phyloP scores from a whole-genome alignment of 2,888 invertebrate genomes.

The Agrenia bidenticulata region DNA sequence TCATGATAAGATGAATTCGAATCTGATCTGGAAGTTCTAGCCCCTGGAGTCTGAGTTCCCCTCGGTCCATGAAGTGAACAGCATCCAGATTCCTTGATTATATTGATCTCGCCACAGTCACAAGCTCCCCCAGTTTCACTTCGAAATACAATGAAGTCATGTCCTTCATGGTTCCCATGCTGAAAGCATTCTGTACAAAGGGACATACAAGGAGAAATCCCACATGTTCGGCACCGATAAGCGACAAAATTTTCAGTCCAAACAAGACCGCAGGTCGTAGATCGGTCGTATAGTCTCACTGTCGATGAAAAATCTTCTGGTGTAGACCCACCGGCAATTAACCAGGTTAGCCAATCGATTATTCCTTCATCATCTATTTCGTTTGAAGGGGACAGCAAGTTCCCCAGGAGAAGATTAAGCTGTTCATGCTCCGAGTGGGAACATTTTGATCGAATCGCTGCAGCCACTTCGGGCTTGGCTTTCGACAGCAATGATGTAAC shows the following conservation, averaged over 20 bases:
- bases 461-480: conserved; percentile 38
- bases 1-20: conserved; percentile 26
- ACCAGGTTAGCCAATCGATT: conserved; percentile 87
- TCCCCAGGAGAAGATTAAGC: conserved; percentile 78
- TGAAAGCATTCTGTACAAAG: conserved; percentile 62
- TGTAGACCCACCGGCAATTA: conserved; percentile 87
- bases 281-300: conserved; percentile 89
- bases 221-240: conserved; percentile 62
- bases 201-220: conserved; percentile 61
- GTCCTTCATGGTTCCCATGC: conserved; percentile 61
- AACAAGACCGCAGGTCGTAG: conserved; percentile 93
- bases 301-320: conserved; percentile 90
- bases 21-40: conserved; percentile 10
- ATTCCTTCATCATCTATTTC: conserved; percentile 86
- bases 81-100: conserved; percentile 60
- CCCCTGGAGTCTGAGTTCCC: conserved; percentile 9
- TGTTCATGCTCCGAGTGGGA: conserved; percentile 56
- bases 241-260: conserved; percentile 83
- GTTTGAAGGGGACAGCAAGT: conserved; percentile 76
- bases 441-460: conserved; percentile 39
- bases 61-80: conserved; percentile 33
- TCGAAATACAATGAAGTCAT: conserved; percentile 63
- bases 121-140: conserved; percentile 63
- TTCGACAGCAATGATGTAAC: conserved; percentile 27
- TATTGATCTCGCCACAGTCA: conserved; percentile 61